Evolutionary conservation across 2,797 vertebrate species (phyloP).

Genomic region (Rhabdomys pumilio): DNA sequence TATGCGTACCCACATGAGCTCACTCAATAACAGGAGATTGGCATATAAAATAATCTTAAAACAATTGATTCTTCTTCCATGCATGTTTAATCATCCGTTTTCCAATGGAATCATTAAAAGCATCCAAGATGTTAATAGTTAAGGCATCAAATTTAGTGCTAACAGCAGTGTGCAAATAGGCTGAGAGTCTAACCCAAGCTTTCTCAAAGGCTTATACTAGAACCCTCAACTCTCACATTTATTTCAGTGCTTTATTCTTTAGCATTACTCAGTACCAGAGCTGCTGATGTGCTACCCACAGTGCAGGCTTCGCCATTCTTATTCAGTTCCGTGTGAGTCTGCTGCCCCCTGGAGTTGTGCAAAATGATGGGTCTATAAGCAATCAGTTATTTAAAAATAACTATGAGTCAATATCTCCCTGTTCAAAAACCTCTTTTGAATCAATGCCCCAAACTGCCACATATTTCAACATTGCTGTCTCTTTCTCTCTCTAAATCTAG

Average conservation of each 20-base stretch:
- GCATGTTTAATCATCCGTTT: conserved; percentile 8
- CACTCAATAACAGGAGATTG: neutral
- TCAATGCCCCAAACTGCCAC: neutral
- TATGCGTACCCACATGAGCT: neutral
- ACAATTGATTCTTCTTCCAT: neutral
- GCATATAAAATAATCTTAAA: conserved; percentile 28
- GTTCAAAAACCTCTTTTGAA: conserved; percentile 7
- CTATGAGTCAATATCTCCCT: conserved; percentile 7
- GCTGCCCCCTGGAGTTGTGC: conserved; percentile 79
- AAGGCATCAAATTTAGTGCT: conserved; percentile 9
- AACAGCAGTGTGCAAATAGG: neutral
- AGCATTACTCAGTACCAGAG: neutral
- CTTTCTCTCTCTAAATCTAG: neutral
- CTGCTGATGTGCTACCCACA: neutral
- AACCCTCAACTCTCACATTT: neutral
- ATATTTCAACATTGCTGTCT: neutral
- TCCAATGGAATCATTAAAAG: conserved; percentile 7
- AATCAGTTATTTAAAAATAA: conserved; percentile 43
- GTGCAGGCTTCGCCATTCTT: neutral
- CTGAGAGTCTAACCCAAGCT: neutral
- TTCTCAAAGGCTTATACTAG: neutral
- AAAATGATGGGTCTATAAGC: conserved; percentile 7
- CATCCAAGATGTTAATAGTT: conserved; percentile 5
- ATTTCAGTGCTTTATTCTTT: neutral
- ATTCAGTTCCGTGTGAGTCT: conserved; percentile 6